Conservation (phyloP, 2,113 vertebrate species). For the Mus musculus region DNA sequence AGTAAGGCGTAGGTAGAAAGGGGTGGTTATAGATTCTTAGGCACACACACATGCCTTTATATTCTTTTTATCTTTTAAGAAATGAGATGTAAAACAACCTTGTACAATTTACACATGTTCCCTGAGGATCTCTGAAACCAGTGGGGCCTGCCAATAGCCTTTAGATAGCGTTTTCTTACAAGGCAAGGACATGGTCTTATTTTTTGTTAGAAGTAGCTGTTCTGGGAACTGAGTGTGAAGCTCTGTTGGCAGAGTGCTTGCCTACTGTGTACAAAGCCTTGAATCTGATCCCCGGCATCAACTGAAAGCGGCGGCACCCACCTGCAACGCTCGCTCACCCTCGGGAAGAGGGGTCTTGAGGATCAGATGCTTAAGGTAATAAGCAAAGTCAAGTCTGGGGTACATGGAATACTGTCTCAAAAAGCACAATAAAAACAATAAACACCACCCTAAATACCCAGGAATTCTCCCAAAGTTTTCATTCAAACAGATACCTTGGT, state of each 20-base stretch:
- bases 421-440: not conserved
- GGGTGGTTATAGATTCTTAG: not conserved
- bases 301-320: not conserved
- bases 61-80: not conserved
- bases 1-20: not conserved
- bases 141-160: not conserved
- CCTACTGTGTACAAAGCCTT: not conserved
- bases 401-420: not conserved
- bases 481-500: not conserved
- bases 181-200: not conserved
- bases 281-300: not conserved
- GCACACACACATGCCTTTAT: not conserved
- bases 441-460: not conserved
- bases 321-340: too few relatives aligned
- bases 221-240: not conserved
- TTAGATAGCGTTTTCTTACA: slow-evolving; percentile 5
- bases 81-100: not conserved
- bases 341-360: not conserved
- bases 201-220: not conserved
- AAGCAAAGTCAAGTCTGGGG: not conserved
- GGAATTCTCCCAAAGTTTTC: not conserved
- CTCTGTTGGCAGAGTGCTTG: not conserved
- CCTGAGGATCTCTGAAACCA: not conserved
- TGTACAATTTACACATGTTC: not conserved
- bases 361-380: not conserved